Percentiles rank a stretch among this genome's conserved stretches.
These are phyloP conservation scores for Rhodophaea formosa DNA, from an alignment of 2,888 invertebrate genomes.

Conservation along the genomic window DNA sequence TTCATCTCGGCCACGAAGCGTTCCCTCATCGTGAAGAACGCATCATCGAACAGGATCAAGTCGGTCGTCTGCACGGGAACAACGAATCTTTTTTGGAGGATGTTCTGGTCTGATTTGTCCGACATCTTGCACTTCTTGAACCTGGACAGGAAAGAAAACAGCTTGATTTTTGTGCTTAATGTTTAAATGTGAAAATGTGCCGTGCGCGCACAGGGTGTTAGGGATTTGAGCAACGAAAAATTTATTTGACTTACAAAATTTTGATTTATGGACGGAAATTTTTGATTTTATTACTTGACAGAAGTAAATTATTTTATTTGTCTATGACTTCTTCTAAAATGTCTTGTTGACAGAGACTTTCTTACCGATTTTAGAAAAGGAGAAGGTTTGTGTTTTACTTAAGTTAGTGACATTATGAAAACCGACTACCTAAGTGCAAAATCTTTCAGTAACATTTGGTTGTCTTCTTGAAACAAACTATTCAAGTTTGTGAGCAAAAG, in stretches of 20 bases:
- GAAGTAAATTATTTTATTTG: background rate
- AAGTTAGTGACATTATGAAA: too few species aligned
- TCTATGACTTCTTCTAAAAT: background rate
- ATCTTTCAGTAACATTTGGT: too few species aligned
- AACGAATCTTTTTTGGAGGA: conserved; percentile 30
- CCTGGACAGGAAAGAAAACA: background rate
- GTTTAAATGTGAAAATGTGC: background rate
- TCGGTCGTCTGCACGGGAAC: conserved; percentile 46
- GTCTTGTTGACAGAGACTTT: too few species aligned
- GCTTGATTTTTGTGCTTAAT: background rate
- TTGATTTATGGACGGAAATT: background rate
- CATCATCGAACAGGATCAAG: conserved; percentile 43
- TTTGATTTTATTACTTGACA: conserved; percentile 3
- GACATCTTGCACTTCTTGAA: background rate
- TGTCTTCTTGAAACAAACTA: too few species aligned
- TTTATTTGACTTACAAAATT: background rate
- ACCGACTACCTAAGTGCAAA: too few species aligned
- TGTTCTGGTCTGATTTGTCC: conserved; percentile 25
- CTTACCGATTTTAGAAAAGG: too few species aligned
- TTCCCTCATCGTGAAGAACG: conserved; percentile 44
- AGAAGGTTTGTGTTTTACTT: too few species aligned
- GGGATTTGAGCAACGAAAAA: background rate
- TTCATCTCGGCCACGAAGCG: conserved; percentile 50
- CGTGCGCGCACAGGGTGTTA: background rate
- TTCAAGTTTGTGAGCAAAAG: too few species aligned